Percentiles rank a stretch among this genome's conserved stretches.
These are phyloP conservation scores for Aphelocoma californica DNA, from an alignment of 2,797 vertebrate genomes.

Conservation along the genomic window DNA sequence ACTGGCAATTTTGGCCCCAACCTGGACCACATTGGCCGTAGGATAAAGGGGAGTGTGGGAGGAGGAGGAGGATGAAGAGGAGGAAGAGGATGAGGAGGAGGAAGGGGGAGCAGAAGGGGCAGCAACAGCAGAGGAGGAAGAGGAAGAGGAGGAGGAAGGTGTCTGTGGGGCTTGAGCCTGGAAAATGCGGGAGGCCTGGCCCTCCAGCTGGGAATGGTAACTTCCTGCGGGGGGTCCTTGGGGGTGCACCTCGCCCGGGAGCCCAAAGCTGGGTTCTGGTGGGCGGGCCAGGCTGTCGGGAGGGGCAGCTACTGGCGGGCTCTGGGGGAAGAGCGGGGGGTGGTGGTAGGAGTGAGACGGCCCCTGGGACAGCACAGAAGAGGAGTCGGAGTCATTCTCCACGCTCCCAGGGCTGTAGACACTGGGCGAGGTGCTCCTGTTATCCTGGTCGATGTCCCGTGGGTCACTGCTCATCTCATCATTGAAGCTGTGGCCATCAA, in stretches of 20 bases:
- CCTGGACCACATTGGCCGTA: constrained; percentile 42
- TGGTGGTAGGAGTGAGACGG: constrained; percentile 86
- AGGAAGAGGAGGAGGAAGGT: background rate
- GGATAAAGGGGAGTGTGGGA: constrained; percentile 59
- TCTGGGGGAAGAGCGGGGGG: constrained; percentile 75
- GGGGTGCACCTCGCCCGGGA: constrained; percentile 49
- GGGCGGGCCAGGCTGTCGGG: constrained; percentile 65
- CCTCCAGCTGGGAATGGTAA: constrained; percentile 75
- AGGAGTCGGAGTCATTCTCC: constrained; percentile 94
- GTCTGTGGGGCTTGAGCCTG: constrained; percentile 64
- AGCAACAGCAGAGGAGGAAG: background rate
- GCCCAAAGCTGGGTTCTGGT: constrained; percentile 69
- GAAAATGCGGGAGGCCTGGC: constrained; percentile 74
- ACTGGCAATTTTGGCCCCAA: constrained; percentile 49
- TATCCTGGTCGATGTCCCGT: constrained; percentile 98
- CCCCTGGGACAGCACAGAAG: constrained; percentile 84
- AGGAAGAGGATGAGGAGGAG: constrained; percentile 29
- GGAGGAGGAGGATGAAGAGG: constrained; percentile 41
- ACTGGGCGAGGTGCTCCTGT: constrained; percentile 97
- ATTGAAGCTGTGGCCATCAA: constrained; percentile 90
- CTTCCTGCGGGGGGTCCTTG: constrained; percentile 42
- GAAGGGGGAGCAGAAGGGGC: constrained; percentile 21
- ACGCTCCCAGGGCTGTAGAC: constrained; percentile 93
- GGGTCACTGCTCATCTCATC: constrained; percentile 89
- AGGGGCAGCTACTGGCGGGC: constrained; percentile 37